Conservation (phyloP, 2,888 invertebrate genomes). For the Ryuthela nishihirai region DNA sequence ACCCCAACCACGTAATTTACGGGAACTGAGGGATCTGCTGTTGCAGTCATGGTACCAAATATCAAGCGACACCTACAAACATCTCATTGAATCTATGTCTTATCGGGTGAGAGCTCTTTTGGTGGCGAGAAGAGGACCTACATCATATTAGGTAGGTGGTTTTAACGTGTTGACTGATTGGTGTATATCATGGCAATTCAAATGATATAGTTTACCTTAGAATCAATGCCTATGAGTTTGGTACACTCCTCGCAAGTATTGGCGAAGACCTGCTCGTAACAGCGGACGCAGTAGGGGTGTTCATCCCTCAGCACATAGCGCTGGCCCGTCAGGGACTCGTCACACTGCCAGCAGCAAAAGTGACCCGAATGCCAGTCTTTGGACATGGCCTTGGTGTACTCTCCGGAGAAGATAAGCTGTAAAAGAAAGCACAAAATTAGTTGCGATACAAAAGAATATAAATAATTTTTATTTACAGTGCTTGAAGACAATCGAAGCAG, state of each 20-base stretch:
- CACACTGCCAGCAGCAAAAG: slow-evolving; percentile 99
- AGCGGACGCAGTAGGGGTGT: slow-evolving; percentile 99
- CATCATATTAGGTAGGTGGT: too few relatives aligned
- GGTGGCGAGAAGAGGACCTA: too few relatives aligned
- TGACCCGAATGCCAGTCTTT: slow-evolving; percentile 99
- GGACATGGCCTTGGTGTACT: slow-evolving; percentile 99
- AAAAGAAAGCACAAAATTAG: slow-evolving; percentile 12
- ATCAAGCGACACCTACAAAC: too few relatives aligned
- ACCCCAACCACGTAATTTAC: too few relatives aligned
- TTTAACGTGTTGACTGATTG: too few relatives aligned
- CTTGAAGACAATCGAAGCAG: background rate
- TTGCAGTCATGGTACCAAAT: too few relatives aligned
- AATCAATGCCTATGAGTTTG: slow-evolving; percentile 95
- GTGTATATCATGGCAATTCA: too few relatives aligned
- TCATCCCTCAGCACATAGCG: slow-evolving; percentile 98
- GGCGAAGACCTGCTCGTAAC: slow-evolving; percentile 98
- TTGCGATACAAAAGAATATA: background rate
- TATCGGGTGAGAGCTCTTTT: too few relatives aligned
- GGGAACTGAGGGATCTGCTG: too few relatives aligned
- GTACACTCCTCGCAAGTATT: slow-evolving; percentile 97
- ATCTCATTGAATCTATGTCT: too few relatives aligned
- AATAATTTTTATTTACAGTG: background rate
- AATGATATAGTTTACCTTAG: slow-evolving; percentile 75
- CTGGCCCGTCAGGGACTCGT: slow-evolving; percentile 93
- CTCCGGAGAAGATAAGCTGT: slow-evolving; percentile 98